Base-by-base conservation (phyloP, 2,797 vertebrate species). In the Hafferia zeledoni region DNA sequence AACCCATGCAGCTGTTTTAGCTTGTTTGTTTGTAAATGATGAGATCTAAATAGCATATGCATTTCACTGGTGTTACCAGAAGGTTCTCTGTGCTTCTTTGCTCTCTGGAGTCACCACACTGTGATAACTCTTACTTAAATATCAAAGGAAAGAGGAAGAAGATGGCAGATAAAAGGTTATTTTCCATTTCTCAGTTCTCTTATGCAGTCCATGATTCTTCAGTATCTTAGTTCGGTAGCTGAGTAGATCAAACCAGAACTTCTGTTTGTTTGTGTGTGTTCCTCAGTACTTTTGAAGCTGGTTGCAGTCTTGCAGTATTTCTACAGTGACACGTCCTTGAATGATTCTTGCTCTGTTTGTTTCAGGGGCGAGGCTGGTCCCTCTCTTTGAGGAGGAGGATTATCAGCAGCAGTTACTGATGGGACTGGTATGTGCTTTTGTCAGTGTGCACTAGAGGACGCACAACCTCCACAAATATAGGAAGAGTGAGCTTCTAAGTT, bases 301-400 rank as follows among this genome's bases (percentile, higher is more conserved):
- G 4, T 33, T 72, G 60, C 71, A 83, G 41, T 59, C 65, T 83
- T 1, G 0, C 44, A 18, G 5, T 88, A 6, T 47, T 83, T 85
- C 53, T 76, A 1, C 44, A n/a, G 57, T 9, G 7, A 53, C 33
- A 2, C 49, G 49, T 57, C 31, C 72, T 56, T 70, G 43, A 81
- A 41, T 82, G 67, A 77, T 57, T 76, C 24, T 77, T 70, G 17
- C 44, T 97, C 16, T 92, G 14, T 96, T 94, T 63, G 33, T 96
- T 98, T 65, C 94, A 99, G 99, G 98, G 97, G 98, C 98, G 95
- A 98, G 98, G 96, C 94, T 98, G 84, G 97, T 98, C 52, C 99
- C 99, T 35, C 98, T 99, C 68, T 98, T 99, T 96, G 98, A 99
- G 94, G 99, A 99, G 96, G 99, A 99, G 31, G 99, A 99, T 86